A percentile compares a stretch with the other conserved stretches of the same genome.
Conservation (phyloP, 30 jellyfish, hydroid and myxozoan species). For the Hydractinia symbiolongicarpus region DNA sequence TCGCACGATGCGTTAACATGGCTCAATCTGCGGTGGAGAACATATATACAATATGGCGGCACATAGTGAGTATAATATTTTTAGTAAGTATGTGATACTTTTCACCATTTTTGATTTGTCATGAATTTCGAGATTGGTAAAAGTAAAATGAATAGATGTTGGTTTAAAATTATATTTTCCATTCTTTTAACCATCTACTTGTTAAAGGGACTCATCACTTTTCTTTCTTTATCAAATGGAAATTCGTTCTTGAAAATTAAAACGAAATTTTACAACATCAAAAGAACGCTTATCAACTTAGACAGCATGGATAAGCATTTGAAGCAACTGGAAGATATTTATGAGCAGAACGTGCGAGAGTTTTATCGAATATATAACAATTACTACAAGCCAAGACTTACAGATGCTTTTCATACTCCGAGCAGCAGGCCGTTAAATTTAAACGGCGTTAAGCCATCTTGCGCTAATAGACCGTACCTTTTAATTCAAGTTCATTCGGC, state of each 20-base stretch:
- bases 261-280: neutral
- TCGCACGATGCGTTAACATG: no score
- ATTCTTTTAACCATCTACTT: no score
- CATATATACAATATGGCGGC: no score
- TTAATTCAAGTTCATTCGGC: constrained; percentile 20
- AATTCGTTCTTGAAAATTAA: neutral
- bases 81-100: no score
- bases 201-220: no score
- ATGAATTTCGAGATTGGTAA: no score
- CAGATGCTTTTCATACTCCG: constrained; percentile 5
- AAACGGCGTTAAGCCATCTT: neutral
- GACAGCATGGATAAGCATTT: constrained; percentile 8
- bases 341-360: neutral
- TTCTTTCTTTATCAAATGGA: neutral
- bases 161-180: no score
- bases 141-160: no score
- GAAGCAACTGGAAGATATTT: neutral
- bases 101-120: no score
- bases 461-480: constrained; percentile 3
- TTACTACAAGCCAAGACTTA: neutral
- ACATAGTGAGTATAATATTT: no score
- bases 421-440: neutral
- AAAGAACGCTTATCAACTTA: neutral
- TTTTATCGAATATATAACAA: neutral
- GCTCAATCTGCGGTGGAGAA: no score